Base-by-base conservation (phyloP, 2,113 vertebrate species). In the Platichthys flesus region DNA sequence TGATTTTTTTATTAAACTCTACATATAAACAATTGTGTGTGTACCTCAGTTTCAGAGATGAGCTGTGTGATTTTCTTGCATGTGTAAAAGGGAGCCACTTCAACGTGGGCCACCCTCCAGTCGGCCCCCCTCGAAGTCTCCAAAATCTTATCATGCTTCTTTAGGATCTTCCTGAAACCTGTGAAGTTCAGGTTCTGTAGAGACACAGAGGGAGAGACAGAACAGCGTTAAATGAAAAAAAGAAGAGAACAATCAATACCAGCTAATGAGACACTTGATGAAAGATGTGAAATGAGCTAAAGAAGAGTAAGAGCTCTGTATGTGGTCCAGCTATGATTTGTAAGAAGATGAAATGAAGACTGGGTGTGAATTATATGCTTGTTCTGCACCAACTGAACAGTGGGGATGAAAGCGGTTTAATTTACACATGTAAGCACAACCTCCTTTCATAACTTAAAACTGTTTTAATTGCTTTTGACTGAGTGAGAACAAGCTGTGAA, bases 81-180 rank as follows among this genome's bases (percentile, higher is more conserved):
- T 0, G 96, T 99, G 89, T 99, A 99, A 91, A 99, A 99, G 0
- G 98, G 97, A 65, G 98, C 98, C 79, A 98, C 96, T 90, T 99
- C 98, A 71, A 99, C 98, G 10, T 99, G 97, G 18, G 94, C 95
- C 88, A 98, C 97, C 37, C 98, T 93, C 98, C 98, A 99, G 88
- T 98, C 96, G 0, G 97, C 98, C 1, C 98, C 98, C 23, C 97
- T 94, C 0, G 95, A 75, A 0, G 98, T 99, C 91, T 99, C 98
- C 96, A 99, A 93, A 90, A 99, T 99, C 93, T 99, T 99, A 85
- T 99, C 98, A 95, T 99, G 98, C 73, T 99, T 99, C 94, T 99
- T 99, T 66, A 99, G 93, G 87, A 99, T 99, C 93, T 99, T 99
- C 85, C 98, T 95, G 93, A 99, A 99, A 67, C 98, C 98, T 0